phyloP scores from a whole-genome alignment of 2,797 vertebrate species.

The Bryconaethiops microstoma region DNA sequence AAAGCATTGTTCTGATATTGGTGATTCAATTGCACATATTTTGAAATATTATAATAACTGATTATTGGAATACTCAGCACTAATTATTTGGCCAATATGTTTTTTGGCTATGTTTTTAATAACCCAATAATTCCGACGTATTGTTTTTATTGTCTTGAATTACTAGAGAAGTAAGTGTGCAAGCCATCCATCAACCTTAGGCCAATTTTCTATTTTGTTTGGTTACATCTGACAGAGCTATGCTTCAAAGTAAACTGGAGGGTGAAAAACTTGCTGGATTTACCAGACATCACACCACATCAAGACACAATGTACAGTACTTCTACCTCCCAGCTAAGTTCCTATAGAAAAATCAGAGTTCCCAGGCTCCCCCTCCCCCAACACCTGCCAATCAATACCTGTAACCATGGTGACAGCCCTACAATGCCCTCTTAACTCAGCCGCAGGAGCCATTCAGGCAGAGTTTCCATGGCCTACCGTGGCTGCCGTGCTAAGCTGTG shows the following conservation, averaged over 20 bases:
- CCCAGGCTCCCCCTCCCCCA: constrained; percentile 27
- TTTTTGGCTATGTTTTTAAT: too few relatives aligned
- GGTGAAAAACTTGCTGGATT: not conserved
- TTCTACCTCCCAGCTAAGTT: constrained; percentile 31
- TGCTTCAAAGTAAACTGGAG: too few relatives aligned
- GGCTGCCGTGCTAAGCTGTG: not conserved
- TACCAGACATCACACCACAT: constrained; percentile 6
- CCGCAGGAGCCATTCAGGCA: constrained; percentile 31
- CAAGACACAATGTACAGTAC: constrained; percentile 15
- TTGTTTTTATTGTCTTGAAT: not conserved
- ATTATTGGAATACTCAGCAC: not conserved
- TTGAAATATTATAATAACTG: not conserved
- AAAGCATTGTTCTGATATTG: not conserved
- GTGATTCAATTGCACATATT: not conserved
- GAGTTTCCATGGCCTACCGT: constrained; percentile 33
- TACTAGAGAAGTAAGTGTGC: too few relatives aligned
- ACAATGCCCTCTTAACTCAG: constrained; percentile 38
- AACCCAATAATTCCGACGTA: not conserved
- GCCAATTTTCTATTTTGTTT: too few relatives aligned
- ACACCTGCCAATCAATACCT: constrained; percentile 68
- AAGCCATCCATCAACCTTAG: too few relatives aligned
- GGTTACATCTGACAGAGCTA: too few relatives aligned
- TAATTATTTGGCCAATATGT: too few relatives aligned
- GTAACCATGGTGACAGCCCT: constrained; percentile 28
- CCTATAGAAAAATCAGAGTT: constrained; percentile 41